These are phyloP conservation scores for Slavum lentiscoides DNA, from an alignment of 2,888 invertebrate species.

Conservation along the genomic window DNA sequence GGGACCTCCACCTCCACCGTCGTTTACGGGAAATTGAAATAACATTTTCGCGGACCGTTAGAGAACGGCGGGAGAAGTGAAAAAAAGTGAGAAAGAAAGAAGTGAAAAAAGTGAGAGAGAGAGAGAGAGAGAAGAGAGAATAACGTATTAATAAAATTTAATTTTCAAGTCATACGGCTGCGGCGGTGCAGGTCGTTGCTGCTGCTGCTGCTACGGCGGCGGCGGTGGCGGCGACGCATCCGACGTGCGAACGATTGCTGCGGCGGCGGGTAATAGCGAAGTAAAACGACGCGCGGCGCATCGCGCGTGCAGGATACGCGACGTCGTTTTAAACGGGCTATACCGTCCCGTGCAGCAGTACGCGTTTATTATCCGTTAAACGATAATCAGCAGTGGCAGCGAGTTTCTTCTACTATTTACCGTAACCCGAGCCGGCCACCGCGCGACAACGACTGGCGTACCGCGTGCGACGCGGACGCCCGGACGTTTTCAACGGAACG, in stretches of 20 bases:
- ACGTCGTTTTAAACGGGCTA: neutral
- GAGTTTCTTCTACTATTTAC: too few species aligned
- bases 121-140: neutral
- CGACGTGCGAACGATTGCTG: neutral
- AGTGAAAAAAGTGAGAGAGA: neutral
- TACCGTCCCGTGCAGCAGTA: too few species aligned
- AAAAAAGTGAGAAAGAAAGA: too few species aligned
- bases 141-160: too few species aligned
- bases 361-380: too few species aligned
- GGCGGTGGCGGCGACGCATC: neutral
- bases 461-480: constrained; percentile 16
- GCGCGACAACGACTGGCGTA: neutral
- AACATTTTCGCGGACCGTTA: constrained; percentile 20
- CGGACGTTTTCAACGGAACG: neutral
- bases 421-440: too few species aligned
- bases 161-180: too few species aligned
- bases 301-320: neutral
- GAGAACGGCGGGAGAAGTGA: too few species aligned
- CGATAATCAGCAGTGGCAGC: too few species aligned
- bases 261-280: too few species aligned
- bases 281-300: neutral
- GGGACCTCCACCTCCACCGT: constrained; percentile 41
- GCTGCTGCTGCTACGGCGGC: too few species aligned
- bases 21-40: constrained; percentile 49
- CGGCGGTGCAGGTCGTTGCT: too few species aligned